A percentile compares a stretch with the other conserved stretches of the same genome.
phyloP scores from a whole-genome alignment of 2,888 invertebrate species.

The Lamellibrachia satsuma region DNA sequence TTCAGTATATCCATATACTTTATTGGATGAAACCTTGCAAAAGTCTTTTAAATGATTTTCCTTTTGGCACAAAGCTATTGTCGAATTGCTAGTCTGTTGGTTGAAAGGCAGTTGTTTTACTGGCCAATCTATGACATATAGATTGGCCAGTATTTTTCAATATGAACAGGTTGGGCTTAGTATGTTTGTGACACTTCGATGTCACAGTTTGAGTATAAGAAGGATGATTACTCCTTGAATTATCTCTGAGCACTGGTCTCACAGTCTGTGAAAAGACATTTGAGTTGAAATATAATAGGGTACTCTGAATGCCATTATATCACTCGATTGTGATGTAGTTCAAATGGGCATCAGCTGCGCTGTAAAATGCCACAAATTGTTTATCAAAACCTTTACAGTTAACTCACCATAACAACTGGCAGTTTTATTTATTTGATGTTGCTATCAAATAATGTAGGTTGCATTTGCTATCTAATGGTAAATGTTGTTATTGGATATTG shows the following conservation, averaged over 20 bases:
- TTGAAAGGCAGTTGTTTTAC: neutral
- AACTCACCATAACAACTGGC: neutral
- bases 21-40: neutral
- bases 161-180: neutral
- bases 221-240: neutral
- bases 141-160: neutral
- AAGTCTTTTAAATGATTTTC: neutral
- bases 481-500: neutral
- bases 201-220: neutral
- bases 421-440: neutral
- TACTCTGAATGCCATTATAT: neutral
- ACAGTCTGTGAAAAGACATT: neutral
- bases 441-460: neutral
- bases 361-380: neutral
- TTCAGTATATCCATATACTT: neutral
- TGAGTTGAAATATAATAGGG: neutral
- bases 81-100: neutral
- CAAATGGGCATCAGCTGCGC: neutral
- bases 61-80: neutral
- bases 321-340: neutral
- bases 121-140: no score
- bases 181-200: neutral
- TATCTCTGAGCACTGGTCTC: no score
- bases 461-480: neutral
- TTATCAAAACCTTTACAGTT: no score